Evolutionary conservation across 2,113 vertebrate species (phyloP).

Genomic region (Nicator chloris): DNA sequence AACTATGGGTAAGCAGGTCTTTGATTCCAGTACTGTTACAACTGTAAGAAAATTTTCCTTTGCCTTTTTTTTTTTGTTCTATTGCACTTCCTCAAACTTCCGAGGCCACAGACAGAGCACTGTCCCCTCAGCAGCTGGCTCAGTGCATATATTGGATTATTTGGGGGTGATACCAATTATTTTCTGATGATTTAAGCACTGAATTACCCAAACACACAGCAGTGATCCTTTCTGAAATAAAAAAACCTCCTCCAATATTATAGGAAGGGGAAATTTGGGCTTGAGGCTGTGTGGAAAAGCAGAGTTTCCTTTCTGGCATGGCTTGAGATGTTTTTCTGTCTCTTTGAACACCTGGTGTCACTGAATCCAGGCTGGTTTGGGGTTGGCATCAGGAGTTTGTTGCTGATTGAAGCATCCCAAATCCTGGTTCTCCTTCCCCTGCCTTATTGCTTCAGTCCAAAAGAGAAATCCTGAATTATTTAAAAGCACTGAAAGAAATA

Average conservation of each 20-base stretch:
- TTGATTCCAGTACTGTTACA: constrained; percentile 44
- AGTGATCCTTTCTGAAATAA: background rate
- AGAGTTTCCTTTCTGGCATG: background rate
- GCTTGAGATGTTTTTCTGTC: background rate
- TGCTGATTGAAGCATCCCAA: background rate
- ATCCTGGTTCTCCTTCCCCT: background rate
- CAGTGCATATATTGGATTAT: background rate
- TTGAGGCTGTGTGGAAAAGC: background rate
- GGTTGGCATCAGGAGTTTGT: background rate
- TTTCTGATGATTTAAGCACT: background rate
- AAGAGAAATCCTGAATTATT: background rate
- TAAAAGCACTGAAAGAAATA: background rate
- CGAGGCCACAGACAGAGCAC: background rate
- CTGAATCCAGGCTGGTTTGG: background rate
- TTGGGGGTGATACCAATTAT: background rate
- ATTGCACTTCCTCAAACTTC: constrained; percentile 22
- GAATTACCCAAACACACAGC: background rate
- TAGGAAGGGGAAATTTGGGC: background rate
- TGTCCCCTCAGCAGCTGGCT: background rate
- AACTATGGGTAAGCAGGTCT: constrained; percentile 80
- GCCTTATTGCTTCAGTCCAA: background rate
- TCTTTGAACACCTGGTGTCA: background rate
- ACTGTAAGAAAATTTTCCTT: constrained; percentile 1
- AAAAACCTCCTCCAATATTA: background rate
- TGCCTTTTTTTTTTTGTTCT: background rate